Conservation (phyloP, 1,140 invertebrate genomes). For the Nymphalis io region DNA sequence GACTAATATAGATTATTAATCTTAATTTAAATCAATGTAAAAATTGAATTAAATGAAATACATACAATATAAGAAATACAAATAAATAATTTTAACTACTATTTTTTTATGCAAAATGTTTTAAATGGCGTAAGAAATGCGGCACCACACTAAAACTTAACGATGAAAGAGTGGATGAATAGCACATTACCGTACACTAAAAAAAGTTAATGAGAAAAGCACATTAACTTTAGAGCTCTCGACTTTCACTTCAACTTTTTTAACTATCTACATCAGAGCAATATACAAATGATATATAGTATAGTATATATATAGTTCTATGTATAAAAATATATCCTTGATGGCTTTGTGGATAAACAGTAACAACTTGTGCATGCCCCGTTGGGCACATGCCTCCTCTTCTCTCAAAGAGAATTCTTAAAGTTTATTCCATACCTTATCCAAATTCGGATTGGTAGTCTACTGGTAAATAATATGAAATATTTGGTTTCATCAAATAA, state of each 20-base stretch:
- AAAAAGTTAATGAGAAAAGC: slow-evolving; percentile 24
- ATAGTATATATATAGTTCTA: background rate
- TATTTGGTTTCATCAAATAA: too few relatives aligned
- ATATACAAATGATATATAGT: background rate
- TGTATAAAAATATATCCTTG: background rate
- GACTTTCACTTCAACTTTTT: slow-evolving; percentile 13
- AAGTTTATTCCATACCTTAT: too few relatives aligned
- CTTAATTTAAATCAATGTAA: too few relatives aligned
- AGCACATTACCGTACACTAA: background rate
- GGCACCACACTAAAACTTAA: slow-evolving; percentile 4
- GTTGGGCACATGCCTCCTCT: too few relatives aligned
- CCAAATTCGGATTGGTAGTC: too few relatives aligned
- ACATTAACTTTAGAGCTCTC: slow-evolving; percentile 23
- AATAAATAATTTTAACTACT: background rate
- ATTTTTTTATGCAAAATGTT: background rate
- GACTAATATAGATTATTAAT: too few relatives aligned
- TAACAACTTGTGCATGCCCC: background rate
- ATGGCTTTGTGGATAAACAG: background rate
- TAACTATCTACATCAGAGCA: background rate
- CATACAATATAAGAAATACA: too few relatives aligned
- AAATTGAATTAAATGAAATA: too few relatives aligned
- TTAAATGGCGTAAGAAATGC: background rate
- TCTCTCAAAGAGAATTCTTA: too few relatives aligned
- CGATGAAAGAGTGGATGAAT: slow-evolving; percentile 8
- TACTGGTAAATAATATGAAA: too few relatives aligned